Conservation (phyloP, 2,888 invertebrate genomes). For the Sinopyrophorus schimmeli region DNA sequence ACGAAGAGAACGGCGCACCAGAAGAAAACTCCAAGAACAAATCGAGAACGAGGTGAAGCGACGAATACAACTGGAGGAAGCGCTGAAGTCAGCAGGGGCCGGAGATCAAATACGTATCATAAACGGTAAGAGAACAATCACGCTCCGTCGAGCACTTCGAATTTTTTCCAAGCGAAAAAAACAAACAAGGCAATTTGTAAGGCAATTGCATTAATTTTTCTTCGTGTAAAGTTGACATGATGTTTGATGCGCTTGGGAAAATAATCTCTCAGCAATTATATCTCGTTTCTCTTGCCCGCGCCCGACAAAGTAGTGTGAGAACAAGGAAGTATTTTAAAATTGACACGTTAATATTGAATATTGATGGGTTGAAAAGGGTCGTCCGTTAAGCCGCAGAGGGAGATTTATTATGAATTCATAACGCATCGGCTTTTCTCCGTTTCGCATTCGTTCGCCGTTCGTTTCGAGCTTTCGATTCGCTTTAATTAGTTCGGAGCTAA, state of each 20-base stretch:
- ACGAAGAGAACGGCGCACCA: conserved; percentile 82
- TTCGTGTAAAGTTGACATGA: conserved; percentile 13
- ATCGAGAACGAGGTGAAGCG: conserved; percentile 79
- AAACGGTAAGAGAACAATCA: conserved; percentile 64
- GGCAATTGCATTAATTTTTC: conserved; percentile 9
- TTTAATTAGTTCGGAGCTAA: neutral
- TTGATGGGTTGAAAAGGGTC: conserved; percentile 24
- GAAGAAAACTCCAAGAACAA: conserved; percentile 84
- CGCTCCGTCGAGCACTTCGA: neutral
- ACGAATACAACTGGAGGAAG: conserved; percentile 79
- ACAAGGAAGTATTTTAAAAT: conserved; percentile 37
- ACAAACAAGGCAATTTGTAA: neutral
- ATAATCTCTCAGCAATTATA: conserved; percentile 19
- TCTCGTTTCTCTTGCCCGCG: conserved; percentile 16
- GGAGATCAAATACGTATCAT: conserved; percentile 79
- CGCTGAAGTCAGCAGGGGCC: conserved; percentile 75
- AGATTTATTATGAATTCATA: no score
- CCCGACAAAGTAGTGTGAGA: conserved; percentile 38
- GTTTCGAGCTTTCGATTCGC: no score
- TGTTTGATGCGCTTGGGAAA: conserved; percentile 25
- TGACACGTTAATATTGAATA: conserved; percentile 30
- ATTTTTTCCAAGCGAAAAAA: neutral
- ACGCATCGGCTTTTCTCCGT: no score
- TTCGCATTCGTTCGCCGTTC: no score
- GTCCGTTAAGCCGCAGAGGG: conserved; percentile 10